phyloP scores from a whole-genome alignment of 2,888 invertebrate genomes.

The Choristoneura rosaceana region DNA sequence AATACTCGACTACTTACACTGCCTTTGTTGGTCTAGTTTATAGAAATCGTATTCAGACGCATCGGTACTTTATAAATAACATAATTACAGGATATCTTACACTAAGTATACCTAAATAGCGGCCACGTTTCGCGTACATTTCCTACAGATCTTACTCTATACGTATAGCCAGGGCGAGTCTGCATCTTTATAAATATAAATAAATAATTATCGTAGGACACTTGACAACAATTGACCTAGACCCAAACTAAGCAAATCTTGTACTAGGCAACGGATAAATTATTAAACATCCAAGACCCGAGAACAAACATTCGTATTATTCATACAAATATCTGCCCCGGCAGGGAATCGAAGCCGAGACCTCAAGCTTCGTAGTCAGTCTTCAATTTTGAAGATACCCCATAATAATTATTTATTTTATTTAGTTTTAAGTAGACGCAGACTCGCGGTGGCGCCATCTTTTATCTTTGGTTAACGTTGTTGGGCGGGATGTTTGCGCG shows the following conservation, averaged over 20 bases:
- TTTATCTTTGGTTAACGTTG: constrained; percentile 64
- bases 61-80: constrained; percentile 15
- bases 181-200: neutral
- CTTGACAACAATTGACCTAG: too few relatives aligned
- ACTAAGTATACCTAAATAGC: constrained; percentile 39
- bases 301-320: too few relatives aligned
- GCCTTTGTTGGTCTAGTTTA: neutral
- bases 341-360: too few relatives aligned
- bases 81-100: constrained; percentile 37
- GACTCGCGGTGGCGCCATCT: constrained; percentile 13
- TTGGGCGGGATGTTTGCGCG: constrained; percentile 63
- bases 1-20: too few relatives aligned
- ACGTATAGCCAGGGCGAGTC: constrained; percentile 14
- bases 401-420: too few relatives aligned
- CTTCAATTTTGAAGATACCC: too few relatives aligned
- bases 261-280: too few relatives aligned
- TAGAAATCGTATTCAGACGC: constrained; percentile 21
- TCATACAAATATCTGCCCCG: too few relatives aligned
- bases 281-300: too few relatives aligned
- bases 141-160: constrained; percentile 32
- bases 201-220: too few relatives aligned
- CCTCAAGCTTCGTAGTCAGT: too few relatives aligned
- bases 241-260: too few relatives aligned
- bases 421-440: neutral
- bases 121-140: constrained; percentile 33